Conservation (phyloP, 2,888 invertebrate species). For the Dolichopus griseipennis region DNA sequence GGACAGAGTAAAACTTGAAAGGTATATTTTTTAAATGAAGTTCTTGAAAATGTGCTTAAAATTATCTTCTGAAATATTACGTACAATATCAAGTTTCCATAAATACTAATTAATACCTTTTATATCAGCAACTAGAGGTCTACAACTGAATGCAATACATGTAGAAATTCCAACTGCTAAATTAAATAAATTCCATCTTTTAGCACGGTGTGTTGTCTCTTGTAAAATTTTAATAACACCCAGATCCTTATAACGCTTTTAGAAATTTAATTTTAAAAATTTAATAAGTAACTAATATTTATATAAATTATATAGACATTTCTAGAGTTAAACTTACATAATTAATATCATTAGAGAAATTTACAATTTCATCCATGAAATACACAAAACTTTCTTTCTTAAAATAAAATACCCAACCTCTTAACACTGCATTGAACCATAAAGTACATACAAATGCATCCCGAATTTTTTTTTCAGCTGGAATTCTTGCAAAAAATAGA, state of each 20-base stretch:
- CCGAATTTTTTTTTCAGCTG: conserved; percentile 23
- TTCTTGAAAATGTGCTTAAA: too few relatives aligned
- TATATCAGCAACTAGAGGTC: conserved; percentile 34
- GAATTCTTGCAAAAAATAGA: background rate
- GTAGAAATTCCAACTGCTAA: conserved; percentile 29
- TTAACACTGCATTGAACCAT: conserved; percentile 29
- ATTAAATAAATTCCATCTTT: background rate
- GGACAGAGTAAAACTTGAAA: too few relatives aligned
- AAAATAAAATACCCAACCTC: conserved; percentile 1
- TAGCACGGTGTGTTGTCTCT: background rate
- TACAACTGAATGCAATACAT: conserved; percentile 34
- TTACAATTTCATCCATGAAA: background rate
- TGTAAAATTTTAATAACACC: background rate
- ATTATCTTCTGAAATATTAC: too few relatives aligned
- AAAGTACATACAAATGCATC: conserved; percentile 32
- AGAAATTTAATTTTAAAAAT: background rate
- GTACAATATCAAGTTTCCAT: too few relatives aligned
- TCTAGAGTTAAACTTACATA: background rate
- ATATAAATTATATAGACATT: background rate
- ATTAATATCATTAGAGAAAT: background rate
- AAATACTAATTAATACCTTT: too few relatives aligned
- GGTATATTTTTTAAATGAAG: too few relatives aligned
- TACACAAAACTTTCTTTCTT: background rate
- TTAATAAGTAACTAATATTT: background rate
- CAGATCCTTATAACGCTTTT: background rate